phyloP scores from a whole-genome alignment of 2,797 vertebrate species.

The Psittacula echo region DNA sequence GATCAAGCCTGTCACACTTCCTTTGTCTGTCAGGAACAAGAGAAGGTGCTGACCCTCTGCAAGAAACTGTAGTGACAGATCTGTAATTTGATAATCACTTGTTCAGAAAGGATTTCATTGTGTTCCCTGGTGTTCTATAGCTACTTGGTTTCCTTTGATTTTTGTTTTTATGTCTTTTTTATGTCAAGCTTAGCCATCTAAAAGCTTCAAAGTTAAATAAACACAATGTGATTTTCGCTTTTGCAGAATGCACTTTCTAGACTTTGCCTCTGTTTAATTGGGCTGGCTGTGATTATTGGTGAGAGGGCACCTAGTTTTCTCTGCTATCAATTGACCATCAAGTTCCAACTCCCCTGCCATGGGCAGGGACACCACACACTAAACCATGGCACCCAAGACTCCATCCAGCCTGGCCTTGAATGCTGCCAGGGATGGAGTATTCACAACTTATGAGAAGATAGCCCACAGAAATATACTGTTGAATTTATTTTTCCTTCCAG shows the following conservation, averaged over 20 bases:
- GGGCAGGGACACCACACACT: too few species aligned
- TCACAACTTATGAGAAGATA: neutral
- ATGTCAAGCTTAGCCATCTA: neutral
- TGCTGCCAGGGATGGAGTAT: neutral
- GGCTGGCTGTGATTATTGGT: neutral
- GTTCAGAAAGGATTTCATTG: slow-evolving; percentile 63
- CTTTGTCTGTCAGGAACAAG: slow-evolving; percentile 62
- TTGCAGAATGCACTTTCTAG: neutral
- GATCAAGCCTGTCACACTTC: slow-evolving; percentile 63
- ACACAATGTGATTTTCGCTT: neutral
- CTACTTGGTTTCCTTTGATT: slow-evolving; percentile 26
- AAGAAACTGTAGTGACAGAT: slow-evolving; percentile 57
- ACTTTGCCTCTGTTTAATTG: neutral
- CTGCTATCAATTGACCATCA: neutral
- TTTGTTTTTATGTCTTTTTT: neutral
- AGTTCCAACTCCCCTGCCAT: neutral
- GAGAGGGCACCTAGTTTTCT: neutral
- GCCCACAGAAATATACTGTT: neutral
- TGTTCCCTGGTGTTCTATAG: slow-evolving; percentile 4
- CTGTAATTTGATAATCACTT: slow-evolving; percentile 72
- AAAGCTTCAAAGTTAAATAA: neutral
- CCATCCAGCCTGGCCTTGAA: neutral
- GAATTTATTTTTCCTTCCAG: neutral
- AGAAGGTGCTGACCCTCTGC: slow-evolving; percentile 68
- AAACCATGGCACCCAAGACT: neutral